Base-by-base conservation (phyloP, 2,113 vertebrate genomes). In the Ascaphus truei region DNA sequence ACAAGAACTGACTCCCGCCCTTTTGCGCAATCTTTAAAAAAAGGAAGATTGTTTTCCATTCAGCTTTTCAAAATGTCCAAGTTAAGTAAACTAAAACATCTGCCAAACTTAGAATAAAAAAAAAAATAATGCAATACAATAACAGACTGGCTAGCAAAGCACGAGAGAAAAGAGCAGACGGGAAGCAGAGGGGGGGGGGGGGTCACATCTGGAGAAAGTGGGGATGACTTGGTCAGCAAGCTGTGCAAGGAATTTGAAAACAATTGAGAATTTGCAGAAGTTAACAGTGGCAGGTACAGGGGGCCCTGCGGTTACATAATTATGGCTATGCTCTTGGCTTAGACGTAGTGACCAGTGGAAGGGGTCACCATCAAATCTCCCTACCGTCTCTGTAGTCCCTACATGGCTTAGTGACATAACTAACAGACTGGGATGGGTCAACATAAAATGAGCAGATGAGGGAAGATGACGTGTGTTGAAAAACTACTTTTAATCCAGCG, bases 131-230 rank as follows among this genome's bases (percentile, higher is more conserved):
- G 30, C 18, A 63, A 3, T 43, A 43, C 31, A 37, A 22, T 30
- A 36, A 26, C 31, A 64, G 25, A 20, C 23, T 23, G 31, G 20
- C 61, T 33, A 16, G 39, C n/a, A n/a, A 13, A 20, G 20, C n/a
- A n/a, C n/a, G 16, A 22, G 16, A 43, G 10, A 15, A 1, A 10
- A 27, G 29, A 9, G 10, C 12, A 23, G 29, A 33, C 30, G 16
- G 27, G 1, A n/a, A n/a, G n/a, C n/a, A n/a, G 33, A 23, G 47
- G 4, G 3, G 25, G 34, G 50, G 43, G 36, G 55, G 12, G 11
- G 63, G 63, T 53, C 51, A 66, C 63, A 66, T 66, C 63, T 66
- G 63, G 63, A 66, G 51, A 66, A 53, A 23, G 6, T 18, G 29
- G 36, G 50, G 53, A 66, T 20, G 25, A 66, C 51, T 41, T 9